These are phyloP conservation scores for Tricholaema leucomelas DNA, from an alignment of 2,113 vertebrate genomes.

Conservation along the genomic window DNA sequence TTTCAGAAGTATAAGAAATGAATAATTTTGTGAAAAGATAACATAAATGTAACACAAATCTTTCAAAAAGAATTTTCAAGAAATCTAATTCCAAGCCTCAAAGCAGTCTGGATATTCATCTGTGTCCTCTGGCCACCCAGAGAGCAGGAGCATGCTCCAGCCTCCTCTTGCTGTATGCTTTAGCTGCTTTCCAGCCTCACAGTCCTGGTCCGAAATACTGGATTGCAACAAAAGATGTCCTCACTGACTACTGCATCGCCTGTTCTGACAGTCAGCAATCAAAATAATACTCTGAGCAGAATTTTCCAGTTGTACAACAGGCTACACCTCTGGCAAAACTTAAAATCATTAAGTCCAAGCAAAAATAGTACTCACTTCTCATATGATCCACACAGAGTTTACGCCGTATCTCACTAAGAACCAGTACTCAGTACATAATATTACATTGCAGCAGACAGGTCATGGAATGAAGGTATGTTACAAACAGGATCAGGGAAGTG, in stretches of 20 bases:
- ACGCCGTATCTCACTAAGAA: not conserved
- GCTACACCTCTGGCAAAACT: not conserved
- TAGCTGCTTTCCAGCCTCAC: not conserved
- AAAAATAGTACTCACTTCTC: not conserved
- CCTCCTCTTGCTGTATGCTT: not conserved
- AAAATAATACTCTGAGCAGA: not conserved
- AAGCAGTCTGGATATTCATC: not conserved
- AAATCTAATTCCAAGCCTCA: not conserved
- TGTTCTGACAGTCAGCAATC: not conserved
- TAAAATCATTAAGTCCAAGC: not conserved
- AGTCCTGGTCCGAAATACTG: accelerated
- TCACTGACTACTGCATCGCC: not conserved
- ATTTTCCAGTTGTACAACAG: not conserved
- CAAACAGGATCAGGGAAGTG: no score
- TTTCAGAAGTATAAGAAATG: not conserved
- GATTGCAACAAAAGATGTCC: not conserved
- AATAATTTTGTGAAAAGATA: not conserved
- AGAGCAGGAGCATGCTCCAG: not conserved
- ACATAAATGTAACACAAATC: not conserved
- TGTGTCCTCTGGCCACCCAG: not conserved
- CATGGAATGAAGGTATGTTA: not conserved
- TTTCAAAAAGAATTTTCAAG: not conserved
- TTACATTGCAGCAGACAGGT: not conserved
- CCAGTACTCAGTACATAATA: not conserved
- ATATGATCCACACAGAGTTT: not conserved